Evolutionary conservation across 2,797 vertebrate species (phyloP), one percentile per base, ranked within the genome.

Genomic region (Urophycis tenuis): DNA sequence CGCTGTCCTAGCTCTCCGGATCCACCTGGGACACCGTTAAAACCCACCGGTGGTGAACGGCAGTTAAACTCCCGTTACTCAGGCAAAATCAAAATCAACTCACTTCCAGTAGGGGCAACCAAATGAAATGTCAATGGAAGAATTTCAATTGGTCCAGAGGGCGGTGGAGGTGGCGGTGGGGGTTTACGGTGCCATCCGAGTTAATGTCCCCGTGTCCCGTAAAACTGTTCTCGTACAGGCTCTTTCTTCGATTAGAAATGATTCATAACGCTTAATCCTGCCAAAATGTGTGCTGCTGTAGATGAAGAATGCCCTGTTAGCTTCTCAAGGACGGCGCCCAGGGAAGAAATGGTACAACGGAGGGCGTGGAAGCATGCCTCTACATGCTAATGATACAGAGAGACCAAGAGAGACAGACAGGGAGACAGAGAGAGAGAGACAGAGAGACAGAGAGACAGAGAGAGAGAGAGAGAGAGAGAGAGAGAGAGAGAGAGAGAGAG

Each of bases 341-440:
- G 49, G 34, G 78, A 76, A 84, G 87, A 89, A 87, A 86, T 79
- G 79, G 33, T 86, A 84, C 82, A 86, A 86, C 86, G 89, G 89
- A 81, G 77, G 75, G 84, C 22, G 45, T 15, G 45, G 19, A 49
- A 88, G 85, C 81, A 79, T 91, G 87, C 87, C 87, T 89, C 81
- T 87, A 87, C 90, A 91, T 92, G 89, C 89, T 91, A 92, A 93
- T 92, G 87, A 15, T 19, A 49, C 17, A 49, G 45, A 49, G 45
- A 17, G 49, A 60, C 2, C 53, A 41, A 41, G 53, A 60, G 19
- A 60, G n/a, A 49, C 17, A 49, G 15, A 19, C 14, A 17, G 2
- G 17, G 14, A 45, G 10, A 41, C 3, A 49, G 19, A 49, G 45
- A 49, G 0, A 49, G 2, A 49, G 45, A 15, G 11, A 5, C 22